A percentile compares a stretch with the other conserved stretches of the same genome.
Conservation (phyloP, 2,113 vertebrate species). For the Toxostoma redivivum region DNA sequence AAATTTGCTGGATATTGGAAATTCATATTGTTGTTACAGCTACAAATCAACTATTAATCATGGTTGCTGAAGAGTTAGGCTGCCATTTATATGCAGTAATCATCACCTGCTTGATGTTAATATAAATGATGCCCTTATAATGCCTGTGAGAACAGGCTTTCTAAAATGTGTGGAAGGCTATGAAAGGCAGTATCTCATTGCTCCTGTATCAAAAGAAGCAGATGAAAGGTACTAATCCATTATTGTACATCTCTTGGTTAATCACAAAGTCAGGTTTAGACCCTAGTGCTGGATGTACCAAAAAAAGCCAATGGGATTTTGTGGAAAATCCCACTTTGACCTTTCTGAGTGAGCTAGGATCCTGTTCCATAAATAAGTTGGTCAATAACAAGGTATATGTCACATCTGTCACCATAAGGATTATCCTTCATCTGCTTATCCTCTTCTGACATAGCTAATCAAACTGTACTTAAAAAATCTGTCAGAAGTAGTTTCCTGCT, state of each 20-base stretch:
- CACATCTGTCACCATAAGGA: not conserved
- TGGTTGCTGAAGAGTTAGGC: not conserved
- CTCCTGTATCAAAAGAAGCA: not conserved
- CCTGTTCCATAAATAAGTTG: not conserved
- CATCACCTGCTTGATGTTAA: not conserved
- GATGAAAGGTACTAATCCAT: not conserved
- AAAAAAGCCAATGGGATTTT: not conserved
- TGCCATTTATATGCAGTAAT: not conserved
- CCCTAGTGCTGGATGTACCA: not conserved
- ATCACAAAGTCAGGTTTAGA: not conserved
- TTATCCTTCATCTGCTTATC: slow-evolving; percentile 2
- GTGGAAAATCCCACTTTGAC: not conserved
- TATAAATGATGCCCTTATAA: not conserved
- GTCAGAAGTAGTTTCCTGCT: not conserved
- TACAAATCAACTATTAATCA: not conserved
- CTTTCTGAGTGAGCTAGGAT: not conserved
- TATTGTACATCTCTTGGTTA: not conserved
- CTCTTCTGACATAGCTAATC: not conserved
- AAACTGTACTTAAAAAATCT: not conserved
- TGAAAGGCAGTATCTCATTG: not conserved
- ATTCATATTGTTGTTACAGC: not conserved
- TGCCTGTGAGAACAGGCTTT: not conserved
- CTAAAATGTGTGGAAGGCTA: not conserved
- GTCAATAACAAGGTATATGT: slow-evolving; percentile 12
- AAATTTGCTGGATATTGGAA: not conserved